A percentile compares a stretch with the other conserved stretches of the same genome.
Conservation (phyloP, 2,888 invertebrate species). For the Carabus problematicus region DNA sequence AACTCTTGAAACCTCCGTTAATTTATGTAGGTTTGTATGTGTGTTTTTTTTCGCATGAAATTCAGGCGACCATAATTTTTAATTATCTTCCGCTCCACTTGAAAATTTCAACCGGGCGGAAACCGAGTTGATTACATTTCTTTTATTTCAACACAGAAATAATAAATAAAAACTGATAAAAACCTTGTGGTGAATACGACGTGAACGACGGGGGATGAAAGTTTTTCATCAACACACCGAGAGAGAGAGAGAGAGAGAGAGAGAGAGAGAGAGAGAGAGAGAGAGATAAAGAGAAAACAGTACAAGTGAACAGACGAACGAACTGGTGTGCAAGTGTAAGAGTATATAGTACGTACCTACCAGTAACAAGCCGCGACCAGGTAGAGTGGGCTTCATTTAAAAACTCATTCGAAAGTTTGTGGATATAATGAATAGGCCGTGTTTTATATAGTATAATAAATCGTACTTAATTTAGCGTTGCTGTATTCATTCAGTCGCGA, state of each 20-base stretch:
- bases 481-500: conserved; percentile 32
- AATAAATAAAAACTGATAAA: conserved; percentile 43
- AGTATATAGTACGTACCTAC: not conserved
- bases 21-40: conserved; percentile 33
- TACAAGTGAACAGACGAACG: not conserved
- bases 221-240: conserved; percentile 30
- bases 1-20: conserved; percentile 32
- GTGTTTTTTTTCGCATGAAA: conserved; percentile 35
- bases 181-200: conserved; percentile 32
- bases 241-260: not conserved
- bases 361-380: conserved; percentile 4
- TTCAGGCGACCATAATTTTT: conserved; percentile 40
- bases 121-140: conserved; percentile 38
- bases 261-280: not conserved
- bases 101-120: conserved; percentile 27
- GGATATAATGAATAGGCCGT: conserved; percentile 42
- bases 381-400: conserved; percentile 38
- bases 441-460: conserved; percentile 43
- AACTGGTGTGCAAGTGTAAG: not conserved
- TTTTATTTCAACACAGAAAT: conserved; percentile 41
- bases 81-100: conserved; percentile 39
- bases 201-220: conserved; percentile 25
- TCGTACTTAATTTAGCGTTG: conserved; percentile 41
- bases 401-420: conserved; percentile 42
- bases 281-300: not conserved